These are phyloP conservation scores for Sebastes alutus DNA, from an alignment of 2,797 vertebrate genomes.

Conservation along the genomic window DNA sequence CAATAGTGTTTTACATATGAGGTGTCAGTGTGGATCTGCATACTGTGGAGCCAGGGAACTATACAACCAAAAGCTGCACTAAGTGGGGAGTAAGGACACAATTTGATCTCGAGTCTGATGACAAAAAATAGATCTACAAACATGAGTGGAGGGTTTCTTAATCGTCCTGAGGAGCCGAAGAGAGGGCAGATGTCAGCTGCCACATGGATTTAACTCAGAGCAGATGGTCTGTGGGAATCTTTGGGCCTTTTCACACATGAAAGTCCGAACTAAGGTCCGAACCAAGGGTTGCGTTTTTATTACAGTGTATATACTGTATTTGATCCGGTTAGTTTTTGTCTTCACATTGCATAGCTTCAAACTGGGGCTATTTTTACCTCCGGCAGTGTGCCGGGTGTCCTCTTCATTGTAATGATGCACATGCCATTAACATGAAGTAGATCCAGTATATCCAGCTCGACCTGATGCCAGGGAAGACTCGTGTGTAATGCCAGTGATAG, in stretches of 20 bases:
- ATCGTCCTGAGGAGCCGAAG: neutral
- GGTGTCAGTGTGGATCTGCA: neutral
- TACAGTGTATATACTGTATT: neutral
- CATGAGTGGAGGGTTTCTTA: slow-evolving; percentile 17
- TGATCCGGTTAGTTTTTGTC: neutral
- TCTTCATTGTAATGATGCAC: slow-evolving; percentile 10
- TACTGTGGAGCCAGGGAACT: neutral
- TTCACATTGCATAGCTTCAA: neutral
- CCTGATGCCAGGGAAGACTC: neutral
- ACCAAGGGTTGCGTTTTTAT: neutral
- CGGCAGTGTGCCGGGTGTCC: neutral
- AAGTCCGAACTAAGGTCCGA: neutral
- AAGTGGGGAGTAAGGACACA: neutral
- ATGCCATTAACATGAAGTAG: neutral
- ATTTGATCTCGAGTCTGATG: slow-evolving; percentile 2
- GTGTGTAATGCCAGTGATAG: neutral
- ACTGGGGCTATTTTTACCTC: slow-evolving; percentile 1
- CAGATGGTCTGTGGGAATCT: slow-evolving; percentile 44
- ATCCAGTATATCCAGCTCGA: neutral
- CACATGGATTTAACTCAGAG: slow-evolving; percentile 41
- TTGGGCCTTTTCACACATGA: neutral
- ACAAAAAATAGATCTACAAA: slow-evolving; percentile 1
- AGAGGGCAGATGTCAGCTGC: slow-evolving; percentile 44
- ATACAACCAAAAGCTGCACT: neutral
- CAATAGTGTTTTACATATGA: neutral